Evolutionary conservation across 2,888 invertebrate genomes (phyloP), one percentile per base, ranked within the genome.

Genomic region (Caenorhabditis angaria): DNA sequence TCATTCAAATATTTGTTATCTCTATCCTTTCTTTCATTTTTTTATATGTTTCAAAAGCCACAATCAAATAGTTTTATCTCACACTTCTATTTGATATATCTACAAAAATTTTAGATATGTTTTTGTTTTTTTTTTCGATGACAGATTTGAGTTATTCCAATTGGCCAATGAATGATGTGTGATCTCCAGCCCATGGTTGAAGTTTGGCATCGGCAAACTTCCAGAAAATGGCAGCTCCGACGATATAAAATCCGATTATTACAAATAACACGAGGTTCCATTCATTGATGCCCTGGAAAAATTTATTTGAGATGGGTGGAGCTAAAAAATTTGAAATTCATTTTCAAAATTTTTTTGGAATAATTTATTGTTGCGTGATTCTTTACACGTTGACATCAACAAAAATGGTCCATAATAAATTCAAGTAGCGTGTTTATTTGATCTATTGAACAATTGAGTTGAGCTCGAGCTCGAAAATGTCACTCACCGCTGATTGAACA

Each of bases 261-360:
- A 94, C 92, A 89, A 93, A 93, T 89, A 95, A 95, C 10, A 95
- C 93, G 35, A 91, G 89, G 76, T 92, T 91, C 95, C 95, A 95
- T 89, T 94, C 92, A 22, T 91, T 91, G 24, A 91, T 91, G 2
- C 91, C 91, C 92, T 93, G 90, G 53, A 88, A 90, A 0, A 12
- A 12, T 0, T 5, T 14, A n/a, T 50, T 18, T 29, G 24, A n/a
- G n/a, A n/a, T n/a, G n/a, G n/a, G n/a, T n/a, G n/a, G n/a, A n/a
- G n/a, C n/a, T n/a, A n/a, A n/a, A n/a, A n/a, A n/a, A n/a, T n/a
- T n/a, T n/a, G n/a, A n/a, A n/a, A n/a, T n/a, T n/a, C n/a, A n/a
- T n/a, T n/a, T n/a, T n/a, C n/a, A n/a, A n/a, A n/a, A n/a, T n/a
- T n/a, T n/a, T n/a, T n/a, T n/a, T n/a, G n/a, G n/a, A n/a, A n/a